These are phyloP conservation scores for Protonemura montana DNA, from an alignment of 2,888 invertebrate species.

Conservation along the genomic window DNA sequence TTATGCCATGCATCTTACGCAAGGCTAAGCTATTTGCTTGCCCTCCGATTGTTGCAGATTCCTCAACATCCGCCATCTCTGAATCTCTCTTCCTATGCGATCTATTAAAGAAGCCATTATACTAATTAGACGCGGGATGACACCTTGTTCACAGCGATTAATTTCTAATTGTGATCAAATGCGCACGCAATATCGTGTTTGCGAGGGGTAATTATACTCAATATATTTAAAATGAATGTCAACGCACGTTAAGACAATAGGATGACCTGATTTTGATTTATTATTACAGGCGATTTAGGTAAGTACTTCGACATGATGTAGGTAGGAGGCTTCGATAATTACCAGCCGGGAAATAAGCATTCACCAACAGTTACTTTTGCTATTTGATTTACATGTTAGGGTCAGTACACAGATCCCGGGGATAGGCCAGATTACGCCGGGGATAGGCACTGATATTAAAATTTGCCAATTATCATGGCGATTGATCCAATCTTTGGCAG, in stretches of 20 bases:
- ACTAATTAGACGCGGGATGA: background rate
- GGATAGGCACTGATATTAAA: too few relatives aligned
- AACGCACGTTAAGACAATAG: background rate
- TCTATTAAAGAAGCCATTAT: background rate
- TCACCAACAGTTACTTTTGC: too few relatives aligned
- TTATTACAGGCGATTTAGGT: too few relatives aligned
- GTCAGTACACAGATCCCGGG: too few relatives aligned
- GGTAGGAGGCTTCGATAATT: too few relatives aligned
- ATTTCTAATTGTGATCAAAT: background rate
- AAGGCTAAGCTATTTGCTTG: background rate
- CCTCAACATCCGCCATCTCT: constrained; percentile 12
- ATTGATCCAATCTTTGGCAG: too few relatives aligned
- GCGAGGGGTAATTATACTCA: background rate
- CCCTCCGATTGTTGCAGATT: background rate
- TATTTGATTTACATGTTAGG: too few relatives aligned
- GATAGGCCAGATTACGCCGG: too few relatives aligned
- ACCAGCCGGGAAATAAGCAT: too few relatives aligned
- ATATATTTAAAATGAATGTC: background rate
- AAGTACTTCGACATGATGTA: too few relatives aligned
- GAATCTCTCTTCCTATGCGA: background rate
- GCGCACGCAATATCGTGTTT: background rate
- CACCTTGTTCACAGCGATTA: background rate
- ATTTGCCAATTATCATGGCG: too few relatives aligned
- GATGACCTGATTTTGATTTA: too few relatives aligned
- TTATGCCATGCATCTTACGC: background rate